These are phyloP conservation scores for Holothuria glaberrima DNA, from an alignment of 35 echinoderm and acorn worm genomes.

Conservation along the genomic window DNA sequence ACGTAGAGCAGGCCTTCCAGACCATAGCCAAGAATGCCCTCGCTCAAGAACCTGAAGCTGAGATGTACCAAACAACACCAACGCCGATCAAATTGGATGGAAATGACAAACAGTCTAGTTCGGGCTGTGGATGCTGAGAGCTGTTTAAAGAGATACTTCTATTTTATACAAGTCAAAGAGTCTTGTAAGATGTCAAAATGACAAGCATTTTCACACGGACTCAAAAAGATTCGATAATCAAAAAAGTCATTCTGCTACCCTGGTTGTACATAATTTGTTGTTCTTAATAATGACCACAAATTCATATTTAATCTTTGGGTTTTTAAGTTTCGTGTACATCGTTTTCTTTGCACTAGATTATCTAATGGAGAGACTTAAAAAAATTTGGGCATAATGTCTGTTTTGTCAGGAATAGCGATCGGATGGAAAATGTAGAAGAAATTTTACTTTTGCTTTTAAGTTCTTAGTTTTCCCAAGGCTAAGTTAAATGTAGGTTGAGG, in stretches of 20 bases:
- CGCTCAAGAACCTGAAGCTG: constrained; percentile 91
- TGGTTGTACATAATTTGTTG: constrained; percentile 56
- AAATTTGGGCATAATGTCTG: no score
- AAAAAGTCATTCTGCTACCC: constrained; percentile 12
- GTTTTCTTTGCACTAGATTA: no score
- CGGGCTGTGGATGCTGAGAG: constrained; percentile 88
- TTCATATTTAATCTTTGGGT: constrained; percentile 50
- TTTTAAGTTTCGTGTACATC: neutral
- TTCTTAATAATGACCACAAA: constrained; percentile 46
- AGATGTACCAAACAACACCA: constrained; percentile 91
- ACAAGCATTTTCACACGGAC: neutral
- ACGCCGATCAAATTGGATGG: constrained; percentile 88
- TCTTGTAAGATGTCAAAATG: constrained; percentile 43
- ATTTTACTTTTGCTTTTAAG: no score
- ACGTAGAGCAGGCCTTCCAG: constrained; percentile 99
- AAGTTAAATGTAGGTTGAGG: no score
- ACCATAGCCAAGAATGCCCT: constrained; percentile 99
- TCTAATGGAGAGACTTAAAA: no score
- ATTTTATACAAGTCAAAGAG: constrained; percentile 35
- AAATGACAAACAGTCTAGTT: constrained; percentile 78
- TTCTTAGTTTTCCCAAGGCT: no score
- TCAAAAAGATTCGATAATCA: neutral
- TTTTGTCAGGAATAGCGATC: no score
- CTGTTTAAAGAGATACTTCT: neutral
- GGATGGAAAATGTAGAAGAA: no score